Percentiles rank a stretch among this genome's conserved stretches.
Evolutionary conservation across 2,797 vertebrate genomes (phyloP).

Genomic region (Octomys mimax): DNA sequence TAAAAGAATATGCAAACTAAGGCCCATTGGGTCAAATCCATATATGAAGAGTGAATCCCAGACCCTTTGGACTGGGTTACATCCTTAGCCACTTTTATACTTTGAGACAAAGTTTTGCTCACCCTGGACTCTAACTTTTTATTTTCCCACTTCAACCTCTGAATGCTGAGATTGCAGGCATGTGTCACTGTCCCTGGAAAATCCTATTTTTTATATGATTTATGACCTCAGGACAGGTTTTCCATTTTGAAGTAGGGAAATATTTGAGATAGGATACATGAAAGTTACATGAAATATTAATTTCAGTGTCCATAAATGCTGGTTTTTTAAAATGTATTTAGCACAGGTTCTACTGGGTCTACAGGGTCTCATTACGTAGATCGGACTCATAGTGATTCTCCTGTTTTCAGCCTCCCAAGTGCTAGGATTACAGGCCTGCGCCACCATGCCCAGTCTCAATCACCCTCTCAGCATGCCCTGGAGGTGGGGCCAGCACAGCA

Average conservation of each 20-base stretch:
- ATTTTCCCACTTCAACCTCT: neutral
- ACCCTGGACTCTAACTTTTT: neutral
- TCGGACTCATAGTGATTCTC: too few species aligned
- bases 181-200: neutral
- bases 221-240: neutral
- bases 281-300: conserved; percentile 28
- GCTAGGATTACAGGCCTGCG: too few species aligned
- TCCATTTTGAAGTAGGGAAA: neutral
- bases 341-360: too few species aligned
- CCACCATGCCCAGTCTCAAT: too few species aligned
- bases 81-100: neutral
- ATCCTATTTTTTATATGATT: neutral
- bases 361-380: too few species aligned
- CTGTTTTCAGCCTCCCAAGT: too few species aligned
- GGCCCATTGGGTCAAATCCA: neutral
- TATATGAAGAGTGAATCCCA: neutral
- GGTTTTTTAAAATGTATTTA: too few species aligned
- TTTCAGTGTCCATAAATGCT: neutral
- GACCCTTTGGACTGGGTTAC: neutral
- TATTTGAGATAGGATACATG: neutral
- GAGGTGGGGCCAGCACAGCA: too few species aligned
- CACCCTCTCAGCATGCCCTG: too few species aligned
- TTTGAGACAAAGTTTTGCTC: neutral
- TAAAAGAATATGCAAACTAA: neutral
- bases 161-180: neutral